Percentiles rank a stretch among this genome's conserved stretches.
These are phyloP conservation scores for Thereva nobilitata DNA, from an alignment of 2,888 invertebrate genomes.

Conservation along the genomic window DNA sequence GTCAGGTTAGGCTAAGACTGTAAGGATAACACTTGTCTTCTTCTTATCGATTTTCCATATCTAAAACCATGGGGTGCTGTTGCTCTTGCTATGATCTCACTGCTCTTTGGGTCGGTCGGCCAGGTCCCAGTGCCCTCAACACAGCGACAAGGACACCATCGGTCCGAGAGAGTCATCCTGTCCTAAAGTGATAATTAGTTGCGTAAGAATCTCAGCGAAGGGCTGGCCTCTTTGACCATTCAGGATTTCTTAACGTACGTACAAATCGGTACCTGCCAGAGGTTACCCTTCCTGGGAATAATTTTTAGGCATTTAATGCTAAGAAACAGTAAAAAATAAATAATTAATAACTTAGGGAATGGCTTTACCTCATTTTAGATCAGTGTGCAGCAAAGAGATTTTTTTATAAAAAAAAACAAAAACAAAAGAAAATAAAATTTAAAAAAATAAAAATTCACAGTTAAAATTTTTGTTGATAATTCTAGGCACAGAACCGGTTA, in stretches of 20 bases:
- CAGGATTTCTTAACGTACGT: conserved; percentile 25
- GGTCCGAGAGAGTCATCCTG: conserved; percentile 28
- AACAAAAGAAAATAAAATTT: no score
- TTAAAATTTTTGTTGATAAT: no score
- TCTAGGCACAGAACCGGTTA: no score
- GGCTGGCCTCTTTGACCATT: conserved; percentile 18
- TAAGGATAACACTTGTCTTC: conserved; percentile 6
- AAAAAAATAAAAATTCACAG: no score
- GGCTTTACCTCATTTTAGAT: no score
- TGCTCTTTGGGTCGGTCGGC: no score
- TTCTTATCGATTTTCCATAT: conserved; percentile 6
- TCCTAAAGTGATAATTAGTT: conserved; percentile 33
- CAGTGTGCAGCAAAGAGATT: no score
- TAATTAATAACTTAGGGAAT: no score
- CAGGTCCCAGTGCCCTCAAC: no score
- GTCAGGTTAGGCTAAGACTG: conserved; percentile 3
- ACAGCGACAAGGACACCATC: no score
- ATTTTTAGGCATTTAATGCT: conserved; percentile 19
- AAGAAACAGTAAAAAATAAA: no score
- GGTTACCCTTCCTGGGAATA: conserved; percentile 28
- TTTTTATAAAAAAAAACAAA: no score
- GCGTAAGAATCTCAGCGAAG: conserved; percentile 31
- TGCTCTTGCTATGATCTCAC: conserved; percentile 30
- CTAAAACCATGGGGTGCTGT: conserved; percentile 25
- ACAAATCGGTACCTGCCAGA: conserved; percentile 30